phyloP scores from a whole-genome alignment of 1,140 invertebrate genomes.

The Neodiprion virginianus region DNA sequence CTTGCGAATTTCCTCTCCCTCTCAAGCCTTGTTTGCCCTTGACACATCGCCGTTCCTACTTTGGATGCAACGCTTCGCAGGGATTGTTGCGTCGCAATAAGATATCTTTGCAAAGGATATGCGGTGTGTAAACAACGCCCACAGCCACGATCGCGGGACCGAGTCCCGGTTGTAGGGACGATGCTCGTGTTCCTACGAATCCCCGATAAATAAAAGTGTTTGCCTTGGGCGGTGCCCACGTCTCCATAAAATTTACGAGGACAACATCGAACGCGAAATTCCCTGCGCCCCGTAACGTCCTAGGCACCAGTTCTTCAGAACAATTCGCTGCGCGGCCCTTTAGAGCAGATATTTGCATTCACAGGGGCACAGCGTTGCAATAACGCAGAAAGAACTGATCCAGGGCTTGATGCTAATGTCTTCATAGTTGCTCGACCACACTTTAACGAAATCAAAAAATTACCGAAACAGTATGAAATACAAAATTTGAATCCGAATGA shows the following conservation, averaged over 20 bases:
- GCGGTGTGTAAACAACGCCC: neutral
- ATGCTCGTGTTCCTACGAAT: neutral
- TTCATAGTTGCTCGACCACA: too few species aligned
- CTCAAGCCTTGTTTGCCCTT: too few species aligned
- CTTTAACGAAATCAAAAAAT: too few species aligned
- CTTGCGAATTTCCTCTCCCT: too few species aligned
- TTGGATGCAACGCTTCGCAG: neutral
- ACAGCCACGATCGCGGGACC: neutral
- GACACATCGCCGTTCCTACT: too few species aligned
- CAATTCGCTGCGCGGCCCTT: neutral
- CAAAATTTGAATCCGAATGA: too few species aligned
- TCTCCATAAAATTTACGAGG: neutral
- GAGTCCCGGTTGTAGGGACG: neutral
- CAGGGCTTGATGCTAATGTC: too few species aligned
- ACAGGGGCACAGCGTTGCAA: too few species aligned
- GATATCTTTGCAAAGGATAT: too few species aligned
- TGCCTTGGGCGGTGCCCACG: neutral
- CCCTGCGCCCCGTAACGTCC: neutral
- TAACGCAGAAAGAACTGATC: too few species aligned
- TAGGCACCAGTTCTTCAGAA: neutral
- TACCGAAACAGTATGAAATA: too few species aligned
- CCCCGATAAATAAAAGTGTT: slow-evolving; percentile 5
- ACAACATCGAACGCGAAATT: neutral
- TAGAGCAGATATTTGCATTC: too few species aligned
- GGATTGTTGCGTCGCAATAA: neutral